Evolutionary conservation across 2,797 vertebrate genomes (phyloP), one percentile per base, ranked within the genome.

Genomic region (Mormyrus proboscirostris): DNA sequence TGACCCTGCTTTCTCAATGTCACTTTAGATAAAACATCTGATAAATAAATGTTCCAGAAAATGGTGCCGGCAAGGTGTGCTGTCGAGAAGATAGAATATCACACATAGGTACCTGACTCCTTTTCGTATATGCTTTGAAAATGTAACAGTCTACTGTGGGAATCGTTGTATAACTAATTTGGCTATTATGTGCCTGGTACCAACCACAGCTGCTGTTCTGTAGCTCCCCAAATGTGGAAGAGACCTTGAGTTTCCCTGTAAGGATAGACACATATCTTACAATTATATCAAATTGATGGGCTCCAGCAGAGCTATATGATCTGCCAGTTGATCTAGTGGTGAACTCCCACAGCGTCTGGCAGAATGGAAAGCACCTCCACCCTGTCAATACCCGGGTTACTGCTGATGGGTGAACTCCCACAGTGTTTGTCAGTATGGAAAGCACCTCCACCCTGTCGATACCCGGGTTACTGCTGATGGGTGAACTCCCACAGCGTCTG

Each of bases 221-320:
- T 53, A n/a, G 88, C 59, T 86, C 25, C 57, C 83, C 16, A 38
- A 59, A 73, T 29, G 22, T 50, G 33, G n/a, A 73, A 22, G 33
- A 86, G 8, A 49, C 33, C 33, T 86, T 86, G 84, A 41, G 25
- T 62, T 25, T 44, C 85, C 89, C 50, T 25, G 25, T 50, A 88
- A 59, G 85, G 41, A 57, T 86, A 22, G 29, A 9, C 73, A 55
- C 86, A 76, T 89, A 83, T 19, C 69, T 83, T 87, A 88, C 22
- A 51, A 84, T 89, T 89, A 88, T 82, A 88, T 83, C 38, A 85
- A 22, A 83, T 88, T 5, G 88, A 88, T 90, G 82, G 89, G 88
- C 65, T 1, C 5, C 53, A 86, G 55, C 14, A n/a, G 10, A 29
- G 86, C 44, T 47, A 90, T 50, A 91, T 49, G 86, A 90, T 89